Base-by-base conservation (phyloP, 2,888 invertebrate genomes). In the Chrysolina oricalcia region DNA sequence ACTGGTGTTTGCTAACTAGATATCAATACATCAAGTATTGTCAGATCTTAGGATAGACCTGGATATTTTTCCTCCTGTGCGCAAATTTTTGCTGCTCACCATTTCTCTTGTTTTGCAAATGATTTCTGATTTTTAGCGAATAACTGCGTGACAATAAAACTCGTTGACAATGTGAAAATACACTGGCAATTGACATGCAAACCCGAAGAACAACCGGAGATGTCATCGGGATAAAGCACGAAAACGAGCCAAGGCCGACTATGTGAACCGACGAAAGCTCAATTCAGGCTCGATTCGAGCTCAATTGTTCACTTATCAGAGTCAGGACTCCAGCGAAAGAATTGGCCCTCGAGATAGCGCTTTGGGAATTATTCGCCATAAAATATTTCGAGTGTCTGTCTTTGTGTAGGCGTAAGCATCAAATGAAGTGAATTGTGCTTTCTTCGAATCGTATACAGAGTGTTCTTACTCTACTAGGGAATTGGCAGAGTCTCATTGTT, bases 161-260 rank as follows among this genome's bases (percentile, higher is more conserved):
- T 41, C 69, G 76, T 75, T 72, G 78, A 74, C 75, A 78, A 73
- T 72, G 77, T 75, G 76, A 76, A 79, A 80, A 80, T 78, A 79
- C 70, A 75, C 72, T 73, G 43, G 68, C 78, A 77, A 78, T 80
- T 80, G 80, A 78, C 80, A 80, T 80, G 78, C 78, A 74, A 80
- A 77, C 77, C 66, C 72, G 73, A 68, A 78, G 78, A 78, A 74
- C 74, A 62, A 67, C 19, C 68, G 73, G 73, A 78, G 77, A 81
- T 77, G 74, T 78, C 76, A 78, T 80, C 71, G 74, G 73, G 80
- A 81, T 81, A 80, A 75, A 77, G 79, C 81, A 81, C 80, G 81
- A 76, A 80, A 64, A 17, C 67, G 70, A 48, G 43, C 71, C 69
- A 76, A 79, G 74, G 77, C 67, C 76, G 43, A 43, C 73, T 59